Percentiles rank a stretch among this genome's conserved stretches.
These are phyloP conservation scores for Unio pictorum DNA, from an alignment of 2,888 invertebrate genomes.

Conservation along the genomic window DNA sequence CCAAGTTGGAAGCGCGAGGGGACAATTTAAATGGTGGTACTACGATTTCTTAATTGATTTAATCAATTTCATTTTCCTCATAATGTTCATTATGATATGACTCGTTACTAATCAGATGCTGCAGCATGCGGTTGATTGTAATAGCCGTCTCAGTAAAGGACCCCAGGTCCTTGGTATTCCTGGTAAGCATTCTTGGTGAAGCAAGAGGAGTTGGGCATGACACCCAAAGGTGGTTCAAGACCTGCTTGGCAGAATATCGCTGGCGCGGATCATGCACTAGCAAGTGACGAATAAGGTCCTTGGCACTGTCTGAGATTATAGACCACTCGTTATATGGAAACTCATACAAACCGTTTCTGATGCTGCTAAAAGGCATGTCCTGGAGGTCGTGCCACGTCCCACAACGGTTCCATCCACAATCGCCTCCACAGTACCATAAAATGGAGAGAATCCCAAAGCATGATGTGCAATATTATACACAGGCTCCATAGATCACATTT, in stretches of 20 bases:
- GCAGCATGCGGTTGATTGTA: slow-evolving; percentile 95
- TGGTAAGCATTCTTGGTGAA: slow-evolving; percentile 88
- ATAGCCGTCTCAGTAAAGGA: slow-evolving; percentile 89
- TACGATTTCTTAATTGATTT: too few species aligned
- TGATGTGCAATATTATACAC: slow-evolving; percentile 91
- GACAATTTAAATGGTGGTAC: too few species aligned
- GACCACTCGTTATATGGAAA: slow-evolving; percentile 92
- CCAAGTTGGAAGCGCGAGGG: too few species aligned
- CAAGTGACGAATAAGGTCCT: slow-evolving; percentile 90
- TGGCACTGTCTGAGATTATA: slow-evolving; percentile 93
- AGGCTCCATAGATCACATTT: slow-evolving; percentile 98
- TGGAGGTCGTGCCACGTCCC: slow-evolving; percentile 87
- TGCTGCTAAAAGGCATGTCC: slow-evolving; percentile 90
- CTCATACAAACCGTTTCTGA: slow-evolving; percentile 83
- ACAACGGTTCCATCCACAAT: slow-evolving; percentile 97
- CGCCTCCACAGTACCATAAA: slow-evolving; percentile 93
- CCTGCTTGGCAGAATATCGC: too few species aligned
- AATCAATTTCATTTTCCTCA: slow-evolving; percentile 19
- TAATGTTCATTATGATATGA: slow-evolving; percentile 40
- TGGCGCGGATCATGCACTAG: slow-evolving; percentile 65
- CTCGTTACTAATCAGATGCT: slow-evolving; percentile 81
- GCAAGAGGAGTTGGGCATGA: slow-evolving; percentile 76
- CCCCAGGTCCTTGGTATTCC: slow-evolving; percentile 83
- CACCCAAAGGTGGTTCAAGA: too few species aligned
- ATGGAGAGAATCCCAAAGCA: slow-evolving; percentile 87